These are phyloP conservation scores for Menura novaehollandiae DNA, from an alignment of 2,113 vertebrate species.

Conservation along the genomic window DNA sequence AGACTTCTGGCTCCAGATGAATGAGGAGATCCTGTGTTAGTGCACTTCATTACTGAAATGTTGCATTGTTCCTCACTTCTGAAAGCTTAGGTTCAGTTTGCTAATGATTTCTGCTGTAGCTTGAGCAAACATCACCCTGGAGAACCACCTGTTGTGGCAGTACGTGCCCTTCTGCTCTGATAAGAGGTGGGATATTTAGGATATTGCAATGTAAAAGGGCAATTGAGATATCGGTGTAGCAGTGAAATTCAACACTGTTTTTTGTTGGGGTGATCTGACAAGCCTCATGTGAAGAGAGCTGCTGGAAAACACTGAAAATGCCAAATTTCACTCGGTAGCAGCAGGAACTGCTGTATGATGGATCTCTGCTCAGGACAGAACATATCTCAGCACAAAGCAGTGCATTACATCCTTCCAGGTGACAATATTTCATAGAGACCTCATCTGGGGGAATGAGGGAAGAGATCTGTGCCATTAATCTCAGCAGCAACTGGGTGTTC, in stretches of 20 bases:
- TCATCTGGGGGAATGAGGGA: neutral
- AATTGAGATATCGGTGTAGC: accelerated
- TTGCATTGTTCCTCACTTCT: conserved; percentile 2
- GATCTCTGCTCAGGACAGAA: neutral
- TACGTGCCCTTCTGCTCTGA: neutral
- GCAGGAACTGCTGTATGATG: neutral
- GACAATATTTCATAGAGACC: neutral
- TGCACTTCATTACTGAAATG: conserved; percentile 39
- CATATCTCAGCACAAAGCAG: neutral
- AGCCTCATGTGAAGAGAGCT: neutral
- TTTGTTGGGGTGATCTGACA: neutral
- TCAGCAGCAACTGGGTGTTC: neutral
- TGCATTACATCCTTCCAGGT: neutral
- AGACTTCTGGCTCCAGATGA: conserved; percentile 46
- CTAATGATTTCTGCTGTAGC: conserved; percentile 32
- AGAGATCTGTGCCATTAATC: neutral
- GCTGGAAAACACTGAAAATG: neutral
- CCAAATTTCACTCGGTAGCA: neutral
- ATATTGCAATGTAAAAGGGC: neutral
- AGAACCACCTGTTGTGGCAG: neutral
- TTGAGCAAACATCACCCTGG: neutral
- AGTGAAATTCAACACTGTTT: neutral
- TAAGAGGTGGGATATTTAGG: neutral
- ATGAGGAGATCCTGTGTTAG: conserved; percentile 18
- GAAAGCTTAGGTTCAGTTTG: neutral